A percentile compares a stretch with the other conserved stretches of the same genome.
These are phyloP conservation scores for Sesia bembeciformis DNA, from an alignment of 2,888 invertebrate species.

Conservation along the genomic window DNA sequence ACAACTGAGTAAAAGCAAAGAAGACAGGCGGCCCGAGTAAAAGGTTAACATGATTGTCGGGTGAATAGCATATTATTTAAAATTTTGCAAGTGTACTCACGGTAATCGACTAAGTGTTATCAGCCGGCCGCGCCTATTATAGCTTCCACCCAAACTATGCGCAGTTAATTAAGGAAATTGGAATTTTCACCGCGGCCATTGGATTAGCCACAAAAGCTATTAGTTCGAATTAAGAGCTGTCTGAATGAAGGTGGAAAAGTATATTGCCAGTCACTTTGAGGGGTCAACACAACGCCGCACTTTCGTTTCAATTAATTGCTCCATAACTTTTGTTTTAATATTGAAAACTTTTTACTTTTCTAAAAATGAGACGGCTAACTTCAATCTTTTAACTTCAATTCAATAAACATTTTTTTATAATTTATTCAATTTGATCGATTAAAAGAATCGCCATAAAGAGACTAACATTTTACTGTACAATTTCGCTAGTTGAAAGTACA, in stretches of 20 bases:
- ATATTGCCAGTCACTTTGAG: slow-evolving; percentile 31
- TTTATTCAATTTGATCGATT: too few species aligned
- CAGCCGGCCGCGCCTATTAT: slow-evolving; percentile 58
- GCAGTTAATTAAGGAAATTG: slow-evolving; percentile 73
- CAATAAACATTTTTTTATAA: too few species aligned
- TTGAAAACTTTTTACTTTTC: neutral
- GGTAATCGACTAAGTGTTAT: slow-evolving; percentile 53
- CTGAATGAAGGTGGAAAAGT: slow-evolving; percentile 33
- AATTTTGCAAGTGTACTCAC: slow-evolving; percentile 28
- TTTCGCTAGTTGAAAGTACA: too few species aligned
- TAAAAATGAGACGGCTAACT: neutral
- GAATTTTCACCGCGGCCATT: slow-evolving; percentile 64
- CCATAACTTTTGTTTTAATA: neutral
- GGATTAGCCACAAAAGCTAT: slow-evolving; percentile 66
- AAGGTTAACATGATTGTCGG: neutral
- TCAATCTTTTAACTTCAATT: too few species aligned
- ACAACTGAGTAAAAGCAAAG: neutral
- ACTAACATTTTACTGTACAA: too few species aligned
- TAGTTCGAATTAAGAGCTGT: slow-evolving; percentile 71
- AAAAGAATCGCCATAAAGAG: too few species aligned
- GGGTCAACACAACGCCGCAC: slow-evolving; percentile 14
- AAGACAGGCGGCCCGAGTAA: neutral
- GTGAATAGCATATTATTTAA: slow-evolving; percentile 2
- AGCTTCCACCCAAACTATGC: slow-evolving; percentile 49
- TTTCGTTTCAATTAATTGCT: slow-evolving; percentile 22